Evolutionary conservation across 92 coral and sea anemone species (phyloP).

Genomic region (Epizoanthus scotinus): DNA sequence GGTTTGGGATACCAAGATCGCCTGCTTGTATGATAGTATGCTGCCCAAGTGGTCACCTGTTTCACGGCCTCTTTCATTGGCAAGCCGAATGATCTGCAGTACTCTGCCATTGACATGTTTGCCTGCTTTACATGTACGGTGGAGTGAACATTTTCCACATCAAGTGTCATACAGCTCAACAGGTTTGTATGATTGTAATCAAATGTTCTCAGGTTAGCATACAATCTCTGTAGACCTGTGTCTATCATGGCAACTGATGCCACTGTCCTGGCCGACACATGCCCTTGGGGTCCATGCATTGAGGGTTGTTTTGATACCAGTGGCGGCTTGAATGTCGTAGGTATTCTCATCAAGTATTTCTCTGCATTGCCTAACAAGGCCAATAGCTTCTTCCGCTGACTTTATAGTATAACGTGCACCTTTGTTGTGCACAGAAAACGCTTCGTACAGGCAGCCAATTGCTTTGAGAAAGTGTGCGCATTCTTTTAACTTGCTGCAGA

Average conservation of each 20-base stretch:
- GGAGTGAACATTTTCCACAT: no score
- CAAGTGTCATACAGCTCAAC: no score
- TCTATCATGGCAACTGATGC: slow-evolving; percentile 50
- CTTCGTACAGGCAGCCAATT: slow-evolving; percentile 26
- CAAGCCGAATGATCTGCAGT: slow-evolving; percentile 52
- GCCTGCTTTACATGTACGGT: no score
- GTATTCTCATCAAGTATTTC: slow-evolving; percentile 16
- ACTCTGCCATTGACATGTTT: slow-evolving; percentile 54
- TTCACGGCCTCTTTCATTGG: slow-evolving; percentile 67
- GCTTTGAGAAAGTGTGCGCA: slow-evolving; percentile 27
- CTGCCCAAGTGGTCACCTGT: slow-evolving; percentile 52
- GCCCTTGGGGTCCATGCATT: slow-evolving; percentile 60
- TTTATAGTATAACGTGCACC: slow-evolving; percentile 14
- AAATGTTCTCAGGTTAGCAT: neutral
- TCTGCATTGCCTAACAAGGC: slow-evolving; percentile 31
- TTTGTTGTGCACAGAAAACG: slow-evolving; percentile 41
- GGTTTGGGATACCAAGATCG: slow-evolving; percentile 64
- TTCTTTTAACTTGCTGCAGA: slow-evolving; percentile 44
- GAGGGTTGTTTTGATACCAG: slow-evolving; percentile 17
- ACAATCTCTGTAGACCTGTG: slow-evolving; percentile 38
- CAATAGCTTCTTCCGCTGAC: slow-evolving; percentile 6
- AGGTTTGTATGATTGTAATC: no score
- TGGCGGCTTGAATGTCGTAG: neutral
- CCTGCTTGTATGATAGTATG: slow-evolving; percentile 69
- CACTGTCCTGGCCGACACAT: slow-evolving; percentile 56